Base-by-base conservation (phyloP, 2,888 invertebrate species). In the Microchrysa polita region DNA sequence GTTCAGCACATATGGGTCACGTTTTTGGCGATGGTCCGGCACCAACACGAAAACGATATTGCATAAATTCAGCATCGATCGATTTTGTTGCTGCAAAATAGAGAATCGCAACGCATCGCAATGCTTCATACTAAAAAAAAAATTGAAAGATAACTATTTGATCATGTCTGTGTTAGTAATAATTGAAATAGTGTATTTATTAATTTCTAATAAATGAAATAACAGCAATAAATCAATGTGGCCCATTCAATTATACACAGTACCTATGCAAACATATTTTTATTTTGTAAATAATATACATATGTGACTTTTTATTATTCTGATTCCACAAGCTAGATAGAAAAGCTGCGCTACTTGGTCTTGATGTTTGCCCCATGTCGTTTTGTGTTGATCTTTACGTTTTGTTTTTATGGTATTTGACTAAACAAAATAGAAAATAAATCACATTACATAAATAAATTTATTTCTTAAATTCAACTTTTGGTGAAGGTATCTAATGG, bases 1-100 rank as follows among this genome's bases (percentile, higher is more conserved):
- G 97, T 87, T 91, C 93, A 78, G 93, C 97, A 78, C 98, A 98
- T 86, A 90, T 98, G 85, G 98, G 98, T 76, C 98, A 98, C 84
- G 95, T 98, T 77, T 98, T 98, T 87, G 93, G 94, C 84, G 98
- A 98, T 86, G 98, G 98, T 79, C 98, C 98, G 18, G 89, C 92
- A 81, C 97, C 97, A 76, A 96, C 94, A 75, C 92, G 92, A 83
- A 94, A 94, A 85, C 90, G 98, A 73, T 98, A 95, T 88, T 98
- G 98, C 88, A 96, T 98, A 87, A 98, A 98, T 87, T 96, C 96
- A 75, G 94, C 94, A 20, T 85, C 85, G 73, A 83, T 85, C 79
- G 82, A 83, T 79, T 85, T 85, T 79, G 80, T 84, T 71, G 77
- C 80, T 22, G 74, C 63, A 22, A 76, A 77, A 48, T 65, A 61